phyloP scores from a whole-genome alignment of 1,140 invertebrate species.

The Nasonia longicornis region DNA sequence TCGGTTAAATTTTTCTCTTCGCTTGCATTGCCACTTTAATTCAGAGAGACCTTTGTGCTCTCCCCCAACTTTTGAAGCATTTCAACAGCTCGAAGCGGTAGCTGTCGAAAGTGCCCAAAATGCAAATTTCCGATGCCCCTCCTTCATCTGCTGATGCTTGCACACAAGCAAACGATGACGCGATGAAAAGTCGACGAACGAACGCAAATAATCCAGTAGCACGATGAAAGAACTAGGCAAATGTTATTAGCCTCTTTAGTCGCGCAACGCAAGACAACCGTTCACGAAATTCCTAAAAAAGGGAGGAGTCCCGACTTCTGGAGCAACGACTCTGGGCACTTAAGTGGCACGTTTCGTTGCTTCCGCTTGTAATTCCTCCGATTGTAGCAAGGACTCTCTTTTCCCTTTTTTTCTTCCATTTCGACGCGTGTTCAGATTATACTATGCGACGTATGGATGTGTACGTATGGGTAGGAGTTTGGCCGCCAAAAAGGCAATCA shows the following conservation, averaged over 20 bases:
- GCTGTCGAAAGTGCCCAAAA: not conserved
- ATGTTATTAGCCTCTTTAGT: not conserved
- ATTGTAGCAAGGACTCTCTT: not conserved
- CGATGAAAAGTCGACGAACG: too few relatives aligned
- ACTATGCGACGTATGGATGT: not conserved
- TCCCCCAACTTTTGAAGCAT: not conserved
- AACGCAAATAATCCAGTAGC: not conserved
- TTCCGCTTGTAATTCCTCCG: not conserved
- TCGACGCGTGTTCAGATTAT: not conserved
- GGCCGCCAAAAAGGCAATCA: slow-evolving; percentile 19
- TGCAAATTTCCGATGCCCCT: not conserved
- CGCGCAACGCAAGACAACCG: not conserved
- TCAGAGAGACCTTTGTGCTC: not conserved
- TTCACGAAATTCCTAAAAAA: too few relatives aligned
- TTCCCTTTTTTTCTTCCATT: not conserved
- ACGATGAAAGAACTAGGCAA: not conserved
- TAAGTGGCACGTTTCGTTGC: not conserved
- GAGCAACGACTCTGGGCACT: not conserved
- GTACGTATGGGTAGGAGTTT: not conserved
- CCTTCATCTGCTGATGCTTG: not conserved
- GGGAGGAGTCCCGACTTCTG: not conserved
- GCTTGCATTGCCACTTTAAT: not conserved
- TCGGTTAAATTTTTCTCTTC: not conserved
- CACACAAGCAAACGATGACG: too few relatives aligned
- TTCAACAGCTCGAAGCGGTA: not conserved